Evolutionary conservation across 2,113 vertebrate species (phyloP).

Genomic region (Felis catus): DNA sequence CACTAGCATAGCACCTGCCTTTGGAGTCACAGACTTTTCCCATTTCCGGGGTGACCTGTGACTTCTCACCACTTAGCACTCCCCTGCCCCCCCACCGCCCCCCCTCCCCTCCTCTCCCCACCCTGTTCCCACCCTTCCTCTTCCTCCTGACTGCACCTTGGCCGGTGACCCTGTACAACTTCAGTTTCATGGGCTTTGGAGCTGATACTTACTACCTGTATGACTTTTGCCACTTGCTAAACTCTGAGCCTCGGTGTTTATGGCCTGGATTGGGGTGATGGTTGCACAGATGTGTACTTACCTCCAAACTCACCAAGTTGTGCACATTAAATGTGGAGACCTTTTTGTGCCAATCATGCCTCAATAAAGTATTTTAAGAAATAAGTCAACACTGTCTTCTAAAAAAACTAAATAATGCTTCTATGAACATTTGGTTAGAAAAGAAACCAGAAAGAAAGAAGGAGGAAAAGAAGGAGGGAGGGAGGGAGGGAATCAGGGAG

Average conservation of each 20-base stretch:
- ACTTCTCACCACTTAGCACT: not conserved
- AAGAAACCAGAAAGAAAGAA: not conserved
- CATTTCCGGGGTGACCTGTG: too few species aligned
- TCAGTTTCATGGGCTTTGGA: not conserved
- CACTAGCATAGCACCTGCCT: not conserved
- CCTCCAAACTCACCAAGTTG: not conserved
- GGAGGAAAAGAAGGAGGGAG: not conserved
- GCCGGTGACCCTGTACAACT: not conserved
- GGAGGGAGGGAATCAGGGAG: too few species aligned
- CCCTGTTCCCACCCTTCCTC: not conserved
- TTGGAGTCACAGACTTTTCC: not conserved
- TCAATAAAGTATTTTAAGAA: not conserved
- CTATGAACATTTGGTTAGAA: not conserved
- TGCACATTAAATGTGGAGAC: not conserved
- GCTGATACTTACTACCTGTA: not conserved
- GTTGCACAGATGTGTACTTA: not conserved
- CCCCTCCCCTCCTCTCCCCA: rapidly evolving
- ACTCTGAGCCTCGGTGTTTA: not conserved
- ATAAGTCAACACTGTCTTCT: not conserved
- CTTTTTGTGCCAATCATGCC: not conserved
- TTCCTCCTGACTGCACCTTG: not conserved
- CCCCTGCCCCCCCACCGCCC: too few species aligned
- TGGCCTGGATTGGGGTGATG: not conserved
- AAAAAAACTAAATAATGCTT: not conserved
- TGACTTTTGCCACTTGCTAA: not conserved